Base-by-base conservation (phyloP, 2,797 vertebrate species). In the Cyprinella venusta region DNA sequence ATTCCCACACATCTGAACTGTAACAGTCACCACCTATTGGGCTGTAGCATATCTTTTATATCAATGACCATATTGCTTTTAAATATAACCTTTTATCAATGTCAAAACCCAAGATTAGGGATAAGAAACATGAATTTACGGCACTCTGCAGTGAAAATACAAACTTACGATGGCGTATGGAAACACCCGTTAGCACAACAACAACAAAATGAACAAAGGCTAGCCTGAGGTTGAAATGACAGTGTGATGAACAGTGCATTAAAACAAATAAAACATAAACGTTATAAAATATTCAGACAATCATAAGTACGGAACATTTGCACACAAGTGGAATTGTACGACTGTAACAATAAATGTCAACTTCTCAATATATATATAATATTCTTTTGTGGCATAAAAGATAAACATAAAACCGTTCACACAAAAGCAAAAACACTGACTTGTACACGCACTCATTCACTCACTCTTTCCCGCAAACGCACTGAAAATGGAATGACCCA, bases 191-290 rank as follows among this genome's bases (percentile, higher is more conserved):
- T 33, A 7, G 12, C 38, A n/a, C 50, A 71, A 71, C 8, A 38
- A 18, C 10, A 59, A 26, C 5, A 61, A 26, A 15, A 30, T 8
- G 1, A 50, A 42, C 18, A 61, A 81, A 61, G 15, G 8, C 48
- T 54, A 79, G 59, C 26, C 12, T 42, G 72, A 61, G 80, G 74
- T 82, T 76, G 87, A 91, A 82, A 81, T 70, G 89, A 93, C 93
- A 91, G 91, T 88, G 89, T 91, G 89, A 79, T 68, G 87, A 90
- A 89, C 93, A 94, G 93, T 94, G 93, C 92, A 92, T 91, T 90
- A 85, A 91, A 94, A 92, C 26, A 75, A 89, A 63, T 70, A 83
- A 84, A 85, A 85, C 52, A 64, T 33, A 33, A 64, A 78, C 86
- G 91, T 87, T 88, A 85, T 92, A 90, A 93, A 93, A 94, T 91